phyloP scores from a whole-genome alignment of 2,113 vertebrate species.

The Burhinus bistriatus region DNA sequence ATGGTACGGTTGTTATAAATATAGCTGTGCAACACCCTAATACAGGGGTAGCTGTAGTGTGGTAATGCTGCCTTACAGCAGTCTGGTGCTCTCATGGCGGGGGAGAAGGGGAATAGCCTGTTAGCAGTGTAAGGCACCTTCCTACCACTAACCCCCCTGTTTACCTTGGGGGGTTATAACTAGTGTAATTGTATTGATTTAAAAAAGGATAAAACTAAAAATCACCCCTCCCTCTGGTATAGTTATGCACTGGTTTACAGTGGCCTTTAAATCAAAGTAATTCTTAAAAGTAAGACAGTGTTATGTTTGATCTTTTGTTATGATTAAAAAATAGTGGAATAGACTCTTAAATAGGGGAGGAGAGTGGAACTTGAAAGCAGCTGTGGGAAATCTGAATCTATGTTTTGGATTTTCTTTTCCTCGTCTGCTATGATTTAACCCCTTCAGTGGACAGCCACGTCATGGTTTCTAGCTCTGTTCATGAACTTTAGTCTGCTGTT shows the following conservation, averaged over 20 bases:
- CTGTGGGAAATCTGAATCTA: background rate
- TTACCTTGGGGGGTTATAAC: background rate
- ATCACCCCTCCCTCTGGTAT: background rate
- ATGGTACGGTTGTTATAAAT: background rate
- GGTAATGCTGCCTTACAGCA: fast-evolving
- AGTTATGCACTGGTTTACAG: background rate
- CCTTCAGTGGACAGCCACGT: background rate
- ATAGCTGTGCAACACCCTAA: fast-evolving
- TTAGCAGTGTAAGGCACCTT: background rate
- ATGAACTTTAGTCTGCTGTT: background rate
- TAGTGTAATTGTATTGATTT: background rate
- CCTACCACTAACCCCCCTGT: background rate
- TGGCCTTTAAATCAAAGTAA: background rate
- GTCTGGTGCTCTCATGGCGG: background rate
- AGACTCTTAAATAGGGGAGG: background rate
- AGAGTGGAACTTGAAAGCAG: background rate
- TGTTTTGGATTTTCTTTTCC: background rate
- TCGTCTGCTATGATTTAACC: background rate
- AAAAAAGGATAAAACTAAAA: background rate
- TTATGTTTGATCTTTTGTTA: background rate
- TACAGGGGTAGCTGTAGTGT: background rate
- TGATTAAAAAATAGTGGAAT: background rate
- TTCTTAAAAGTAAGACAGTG: background rate
- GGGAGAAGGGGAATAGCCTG: background rate
- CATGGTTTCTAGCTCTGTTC: background rate